Evolutionary conservation across 1,140 invertebrate species (phyloP).

Genomic region (Parasteatoda tepidariorum): DNA sequence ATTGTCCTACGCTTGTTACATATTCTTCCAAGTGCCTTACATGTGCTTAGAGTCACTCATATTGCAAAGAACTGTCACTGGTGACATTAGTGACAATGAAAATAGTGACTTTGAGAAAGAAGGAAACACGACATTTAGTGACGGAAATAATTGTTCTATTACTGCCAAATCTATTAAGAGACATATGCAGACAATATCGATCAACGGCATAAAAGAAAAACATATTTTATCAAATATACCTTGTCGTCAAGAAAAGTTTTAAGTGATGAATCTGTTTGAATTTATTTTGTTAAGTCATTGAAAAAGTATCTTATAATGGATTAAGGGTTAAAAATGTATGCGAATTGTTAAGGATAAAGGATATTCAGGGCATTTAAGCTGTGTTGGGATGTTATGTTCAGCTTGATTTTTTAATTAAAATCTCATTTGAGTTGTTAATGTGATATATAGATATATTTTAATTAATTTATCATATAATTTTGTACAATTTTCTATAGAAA

Average conservation of each 20-base stretch:
- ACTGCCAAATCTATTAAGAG: constrained; percentile 23
- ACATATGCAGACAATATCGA: constrained; percentile 2
- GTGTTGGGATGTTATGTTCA: too few species aligned
- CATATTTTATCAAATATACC: background rate
- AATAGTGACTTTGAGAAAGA: constrained; percentile 4
- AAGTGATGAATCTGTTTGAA: background rate
- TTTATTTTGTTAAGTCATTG: too few species aligned
- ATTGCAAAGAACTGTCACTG: background rate
- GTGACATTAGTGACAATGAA: background rate
- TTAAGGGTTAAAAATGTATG: too few species aligned
- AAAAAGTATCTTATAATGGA: too few species aligned
- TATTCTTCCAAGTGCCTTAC: constrained; percentile 60
- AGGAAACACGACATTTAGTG: background rate
- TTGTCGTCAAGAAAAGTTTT: constrained; percentile 6
- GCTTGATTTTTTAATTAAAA: too few species aligned
- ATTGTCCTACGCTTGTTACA: constrained; percentile 56
- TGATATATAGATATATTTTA: too few species aligned
- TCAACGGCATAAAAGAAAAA: constrained; percentile 22
- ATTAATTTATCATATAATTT: too few species aligned
- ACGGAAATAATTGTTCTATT: constrained; percentile 9
- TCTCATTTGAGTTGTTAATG: too few species aligned
- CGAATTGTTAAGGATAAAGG: too few species aligned
- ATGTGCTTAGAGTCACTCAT: constrained; percentile 32
- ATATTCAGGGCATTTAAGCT: too few species aligned
- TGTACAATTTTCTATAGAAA: too few species aligned